Base-by-base conservation (phyloP, 2,797 vertebrate genomes). In the Eulemur albifrons region DNA sequence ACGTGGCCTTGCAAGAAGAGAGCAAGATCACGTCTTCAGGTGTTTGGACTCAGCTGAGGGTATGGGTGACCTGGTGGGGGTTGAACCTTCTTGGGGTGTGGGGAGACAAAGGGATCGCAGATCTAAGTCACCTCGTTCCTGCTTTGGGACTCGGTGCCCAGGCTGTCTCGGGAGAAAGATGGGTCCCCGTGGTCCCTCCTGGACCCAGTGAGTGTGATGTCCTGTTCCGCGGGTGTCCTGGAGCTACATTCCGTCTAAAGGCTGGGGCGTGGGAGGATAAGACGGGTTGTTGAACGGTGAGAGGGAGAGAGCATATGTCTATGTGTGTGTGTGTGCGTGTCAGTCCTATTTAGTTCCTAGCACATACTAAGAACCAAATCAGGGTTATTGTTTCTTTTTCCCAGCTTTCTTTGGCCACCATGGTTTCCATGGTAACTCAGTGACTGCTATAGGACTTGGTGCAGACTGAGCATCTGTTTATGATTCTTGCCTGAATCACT, bases 361-460 rank as follows among this genome's bases (percentile, higher is more conserved):
- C 57, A 86, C 23, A 67, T 45, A 35, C 75, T 48, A 81, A 65
- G 48, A 92, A 76, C 35, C 9, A 70, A 70, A 63, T 43, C 13
- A 76, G 45, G 13, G 14, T 65, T 12, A 35, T 32, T 69, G 48
- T 38, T 92, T 84, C 4, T 48, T 86, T 61, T 89, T 50, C 18
- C 10, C 52, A 85, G 79, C 40, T 67, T 89, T 81, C 15, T 32
- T 63, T 76, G 43, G 52, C 73, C 52, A 38, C 48, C 20, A 30
- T 82, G 27, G 79, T 54, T 89, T 57, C 88, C 67, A 83, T 86
- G 93, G 79, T 77, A 18, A 90, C 82, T 92, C 50, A 40, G n/a
- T 61, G 30, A 88, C 84, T 89, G 43, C 40, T 88, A 63, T 85
- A 88, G 20, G n/a, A 76, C 81, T 77, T 91, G 52, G 43, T 48